Base-by-base conservation (phyloP, 2,113 vertebrate genomes). In the Budorcas taxicolor region DNA sequence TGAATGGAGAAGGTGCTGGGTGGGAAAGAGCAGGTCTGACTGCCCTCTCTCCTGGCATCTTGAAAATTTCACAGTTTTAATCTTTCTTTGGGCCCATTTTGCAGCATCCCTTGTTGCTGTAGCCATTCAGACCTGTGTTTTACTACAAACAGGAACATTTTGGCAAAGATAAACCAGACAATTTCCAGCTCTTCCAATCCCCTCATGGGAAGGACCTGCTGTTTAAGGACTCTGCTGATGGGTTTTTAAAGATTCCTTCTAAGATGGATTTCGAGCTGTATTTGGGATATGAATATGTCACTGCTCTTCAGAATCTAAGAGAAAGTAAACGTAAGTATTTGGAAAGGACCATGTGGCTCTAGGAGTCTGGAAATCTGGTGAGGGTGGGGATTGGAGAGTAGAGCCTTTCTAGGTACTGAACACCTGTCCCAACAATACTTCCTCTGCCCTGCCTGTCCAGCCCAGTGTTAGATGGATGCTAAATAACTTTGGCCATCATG, bases 171-270 rank as follows among this genome's bases (percentile, higher is more conserved):
- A 98, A 83, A 83, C 58, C 40, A 1, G 1, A 5, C 3, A 6
- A 1, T 1, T 99, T 99, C 97, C 95, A 98, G 0, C 98, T 99
- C 64, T 99, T 99, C 98, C 98, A 98, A n/a, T 99, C 99, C 55
- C 55, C 96, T 9, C 84, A 47, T 11, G 98, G 98, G 53, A 99
- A 99, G 95, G 98, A 99, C 40, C 97, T 99, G 97, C 97, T 99
- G 89, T 99, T 99, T 98, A 99, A 99, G 98, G 99, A 99, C 91
- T 99, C 99, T 33, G 96, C 99, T 4, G 0, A 62, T 1, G 89
- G 9, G 3, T 97, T 99, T 81, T 76, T 99, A n/a, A 62, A 5
- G 50, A 67, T 99, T 9, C 99, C 99, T 0, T 0, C 98, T 1
- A 91, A 67, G 95, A 99, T 99, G 76, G 99, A 99, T 93, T 86